These are phyloP conservation scores for Poliocrania exsul DNA, from an alignment of 2,797 vertebrate genomes.

Conservation along the genomic window DNA sequence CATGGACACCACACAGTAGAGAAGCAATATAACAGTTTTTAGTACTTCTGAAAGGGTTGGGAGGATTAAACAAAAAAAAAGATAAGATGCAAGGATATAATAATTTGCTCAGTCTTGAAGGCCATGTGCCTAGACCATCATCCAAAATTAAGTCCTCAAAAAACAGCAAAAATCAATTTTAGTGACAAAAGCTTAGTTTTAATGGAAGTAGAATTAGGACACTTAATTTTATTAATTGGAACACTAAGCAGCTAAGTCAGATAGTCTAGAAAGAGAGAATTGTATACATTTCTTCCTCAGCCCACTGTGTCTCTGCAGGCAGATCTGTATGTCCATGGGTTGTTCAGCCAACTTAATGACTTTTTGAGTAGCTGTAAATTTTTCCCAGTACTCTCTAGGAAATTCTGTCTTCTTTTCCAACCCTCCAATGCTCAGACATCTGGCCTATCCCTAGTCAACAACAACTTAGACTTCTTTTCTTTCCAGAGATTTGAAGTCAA, in stretches of 20 bases:
- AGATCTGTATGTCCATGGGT: background rate
- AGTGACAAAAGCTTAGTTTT: background rate
- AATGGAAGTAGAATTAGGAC: background rate
- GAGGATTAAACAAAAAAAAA: background rate
- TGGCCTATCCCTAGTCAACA: background rate
- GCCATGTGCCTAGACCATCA: accelerated
- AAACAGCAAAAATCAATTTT: background rate
- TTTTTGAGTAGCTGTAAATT: background rate
- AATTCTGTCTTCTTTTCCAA: background rate
- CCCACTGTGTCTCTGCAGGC: background rate
- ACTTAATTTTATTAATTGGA: background rate
- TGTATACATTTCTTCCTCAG: background rate
- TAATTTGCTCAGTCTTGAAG: background rate
- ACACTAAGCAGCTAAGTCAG: background rate
- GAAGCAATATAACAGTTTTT: background rate
- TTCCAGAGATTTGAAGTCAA: background rate
- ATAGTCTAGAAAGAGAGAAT: background rate
- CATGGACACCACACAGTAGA: background rate
- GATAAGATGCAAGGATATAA: background rate
- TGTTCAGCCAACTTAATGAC: background rate
- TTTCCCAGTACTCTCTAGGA: background rate
- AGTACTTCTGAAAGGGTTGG: background rate
- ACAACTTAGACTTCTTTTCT: background rate
- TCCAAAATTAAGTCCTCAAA: background rate
- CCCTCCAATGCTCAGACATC: accelerated